A percentile compares a stretch with the other conserved stretches of the same genome.
These are phyloP conservation scores for Raja brachyura DNA, from an alignment of 2,113 vertebrate genomes.

Conservation along the genomic window DNA sequence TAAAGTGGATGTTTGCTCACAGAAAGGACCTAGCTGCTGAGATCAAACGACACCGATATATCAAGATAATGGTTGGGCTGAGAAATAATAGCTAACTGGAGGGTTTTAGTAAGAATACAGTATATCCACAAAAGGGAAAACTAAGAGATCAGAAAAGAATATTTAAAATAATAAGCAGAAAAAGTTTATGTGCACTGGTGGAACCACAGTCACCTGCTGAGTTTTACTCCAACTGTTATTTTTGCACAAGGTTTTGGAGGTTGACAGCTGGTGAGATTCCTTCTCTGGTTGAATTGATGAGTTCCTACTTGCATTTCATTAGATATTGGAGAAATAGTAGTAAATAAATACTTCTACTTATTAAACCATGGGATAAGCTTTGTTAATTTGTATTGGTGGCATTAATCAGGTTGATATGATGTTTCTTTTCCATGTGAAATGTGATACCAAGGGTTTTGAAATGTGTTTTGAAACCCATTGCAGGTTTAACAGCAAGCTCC, in stretches of 20 bases:
- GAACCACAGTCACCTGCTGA: too few species aligned
- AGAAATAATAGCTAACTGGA: neutral
- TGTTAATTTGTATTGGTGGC: neutral
- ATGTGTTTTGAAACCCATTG: neutral
- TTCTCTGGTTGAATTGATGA: too few species aligned
- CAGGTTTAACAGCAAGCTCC: neutral
- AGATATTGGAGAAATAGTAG: too few species aligned
- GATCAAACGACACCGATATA: neutral
- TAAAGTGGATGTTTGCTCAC: neutral
- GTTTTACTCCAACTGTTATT: too few species aligned
- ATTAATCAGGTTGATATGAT: neutral
- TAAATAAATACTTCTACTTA: too few species aligned
- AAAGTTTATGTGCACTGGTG: neutral
- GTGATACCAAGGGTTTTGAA: neutral
- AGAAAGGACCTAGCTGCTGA: neutral
- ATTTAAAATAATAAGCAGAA: neutral
- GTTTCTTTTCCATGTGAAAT: neutral
- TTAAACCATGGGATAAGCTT: neutral
- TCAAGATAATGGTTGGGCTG: neutral
- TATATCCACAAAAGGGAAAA: neutral
- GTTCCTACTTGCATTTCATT: too few species aligned
- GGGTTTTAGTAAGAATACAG: neutral
- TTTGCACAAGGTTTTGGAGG: too few species aligned
- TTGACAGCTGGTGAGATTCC: too few species aligned
- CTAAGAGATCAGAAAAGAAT: neutral